Conservation (phyloP, 2,113 vertebrate species). For the Fregetta grallaria region DNA sequence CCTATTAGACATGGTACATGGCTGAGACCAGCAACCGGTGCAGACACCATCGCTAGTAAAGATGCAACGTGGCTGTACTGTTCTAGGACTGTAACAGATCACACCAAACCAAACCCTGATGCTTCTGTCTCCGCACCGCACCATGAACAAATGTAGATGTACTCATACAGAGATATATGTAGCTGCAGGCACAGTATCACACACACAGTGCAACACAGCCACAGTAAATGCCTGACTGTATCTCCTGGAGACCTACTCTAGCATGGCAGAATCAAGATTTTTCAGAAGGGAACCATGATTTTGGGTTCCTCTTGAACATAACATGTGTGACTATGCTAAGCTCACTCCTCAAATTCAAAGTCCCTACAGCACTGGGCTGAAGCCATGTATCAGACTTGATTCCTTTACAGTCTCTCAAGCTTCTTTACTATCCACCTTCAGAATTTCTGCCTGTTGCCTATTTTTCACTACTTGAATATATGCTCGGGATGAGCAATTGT, state of each 20-base stretch:
- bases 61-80: not conserved
- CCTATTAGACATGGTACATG: accelerated
- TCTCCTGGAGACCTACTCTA: not conserved
- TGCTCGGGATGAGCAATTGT: not conserved
- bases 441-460: not conserved
- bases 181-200: not conserved
- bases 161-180: not conserved
- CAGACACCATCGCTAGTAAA: not conserved
- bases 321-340: not conserved
- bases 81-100: not conserved
- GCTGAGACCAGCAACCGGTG: not conserved
- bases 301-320: not conserved
- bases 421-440: not conserved
- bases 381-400: not conserved
- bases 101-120: not conserved
- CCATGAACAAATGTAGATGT: too few species aligned
- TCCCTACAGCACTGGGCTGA: not conserved
- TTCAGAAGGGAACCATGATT: not conserved
- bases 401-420: not conserved
- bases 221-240: not conserved
- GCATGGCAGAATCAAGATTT: not conserved
- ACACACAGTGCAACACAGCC: not conserved
- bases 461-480: not conserved
- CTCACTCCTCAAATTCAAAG: not conserved
- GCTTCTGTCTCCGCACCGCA: not conserved